These are phyloP conservation scores for Odontomyia ornata DNA, from an alignment of 2,888 invertebrate genomes.

Conservation along the genomic window DNA sequence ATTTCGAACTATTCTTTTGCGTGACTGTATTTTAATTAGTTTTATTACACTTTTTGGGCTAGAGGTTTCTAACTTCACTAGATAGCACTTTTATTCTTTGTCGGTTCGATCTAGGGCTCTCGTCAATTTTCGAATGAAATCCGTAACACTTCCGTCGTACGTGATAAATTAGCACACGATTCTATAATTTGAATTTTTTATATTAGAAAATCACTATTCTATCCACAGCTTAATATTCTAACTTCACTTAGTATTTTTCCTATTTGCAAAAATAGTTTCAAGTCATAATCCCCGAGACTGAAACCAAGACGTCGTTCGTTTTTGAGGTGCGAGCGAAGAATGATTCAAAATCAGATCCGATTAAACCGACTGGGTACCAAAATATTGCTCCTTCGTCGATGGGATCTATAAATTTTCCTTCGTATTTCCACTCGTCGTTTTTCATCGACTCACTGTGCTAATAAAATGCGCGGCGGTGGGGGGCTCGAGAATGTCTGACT, in stretches of 20 bases:
- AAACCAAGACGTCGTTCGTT: constrained; percentile 91
- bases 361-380: constrained; percentile 48
- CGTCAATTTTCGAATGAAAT: constrained; percentile 41
- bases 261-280: constrained; percentile 59
- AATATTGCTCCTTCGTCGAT: constrained; percentile 46
- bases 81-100: not conserved
- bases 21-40: not conserved
- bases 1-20: no score
- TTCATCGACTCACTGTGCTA: constrained; percentile 37
- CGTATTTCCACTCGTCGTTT: constrained; percentile 25
- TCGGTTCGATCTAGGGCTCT: not conserved
- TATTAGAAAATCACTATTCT: constrained; percentile 56
- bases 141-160: constrained; percentile 44
- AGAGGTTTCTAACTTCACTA: not conserved
- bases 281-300: constrained; percentile 66
- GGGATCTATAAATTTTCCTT: constrained; percentile 41
- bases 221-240: constrained; percentile 64
- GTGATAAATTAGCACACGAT: constrained; percentile 35
- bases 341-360: constrained; percentile 66
- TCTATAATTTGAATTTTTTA: not conserved
- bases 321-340: constrained; percentile 90
- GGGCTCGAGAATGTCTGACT: constrained; percentile 50
- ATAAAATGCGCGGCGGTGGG: constrained; percentile 45
- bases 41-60: not conserved
- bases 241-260: constrained; percentile 50